Percentiles rank a stretch among this genome's conserved stretches.
These are phyloP conservation scores for Cepaea nemoralis DNA, from an alignment of 1,140 invertebrate species.

Conservation along the genomic window DNA sequence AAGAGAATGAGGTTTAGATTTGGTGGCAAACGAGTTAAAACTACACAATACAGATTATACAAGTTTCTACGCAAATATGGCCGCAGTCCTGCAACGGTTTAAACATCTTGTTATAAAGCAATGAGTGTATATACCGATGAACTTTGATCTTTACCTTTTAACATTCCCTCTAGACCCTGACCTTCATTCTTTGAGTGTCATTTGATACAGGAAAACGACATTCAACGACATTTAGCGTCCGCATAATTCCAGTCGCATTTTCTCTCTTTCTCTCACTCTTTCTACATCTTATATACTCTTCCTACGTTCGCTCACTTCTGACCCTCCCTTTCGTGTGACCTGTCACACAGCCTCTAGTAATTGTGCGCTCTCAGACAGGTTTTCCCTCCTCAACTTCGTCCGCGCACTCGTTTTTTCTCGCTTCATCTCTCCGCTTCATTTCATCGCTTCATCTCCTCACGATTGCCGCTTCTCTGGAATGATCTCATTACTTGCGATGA, in stretches of 20 bases:
- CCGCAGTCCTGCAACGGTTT: no score
- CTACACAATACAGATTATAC: no score
- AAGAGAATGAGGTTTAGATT: no score
- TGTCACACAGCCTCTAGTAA: neutral
- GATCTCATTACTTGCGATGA: slow-evolving; percentile 9
- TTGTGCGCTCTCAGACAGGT: neutral
- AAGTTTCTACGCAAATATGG: no score
- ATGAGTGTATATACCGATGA: neutral
- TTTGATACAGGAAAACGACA: neutral
- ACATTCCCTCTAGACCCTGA: neutral
- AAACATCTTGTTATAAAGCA: no score
- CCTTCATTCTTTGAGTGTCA: neutral
- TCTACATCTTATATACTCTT: neutral
- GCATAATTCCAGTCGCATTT: neutral
- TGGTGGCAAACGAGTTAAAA: no score
- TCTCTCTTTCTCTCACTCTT: neutral
- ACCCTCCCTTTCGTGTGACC: neutral
- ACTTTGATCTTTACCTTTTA: neutral
- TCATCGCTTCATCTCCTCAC: neutral
- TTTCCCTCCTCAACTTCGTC: neutral
- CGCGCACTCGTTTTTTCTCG: neutral
- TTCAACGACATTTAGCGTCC: neutral
- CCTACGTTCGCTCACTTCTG: no score
- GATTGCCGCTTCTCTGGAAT: neutral
- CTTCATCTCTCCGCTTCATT: neutral